Conservation (phyloP, 2,888 invertebrate genomes). For the Papilio elwesi region DNA sequence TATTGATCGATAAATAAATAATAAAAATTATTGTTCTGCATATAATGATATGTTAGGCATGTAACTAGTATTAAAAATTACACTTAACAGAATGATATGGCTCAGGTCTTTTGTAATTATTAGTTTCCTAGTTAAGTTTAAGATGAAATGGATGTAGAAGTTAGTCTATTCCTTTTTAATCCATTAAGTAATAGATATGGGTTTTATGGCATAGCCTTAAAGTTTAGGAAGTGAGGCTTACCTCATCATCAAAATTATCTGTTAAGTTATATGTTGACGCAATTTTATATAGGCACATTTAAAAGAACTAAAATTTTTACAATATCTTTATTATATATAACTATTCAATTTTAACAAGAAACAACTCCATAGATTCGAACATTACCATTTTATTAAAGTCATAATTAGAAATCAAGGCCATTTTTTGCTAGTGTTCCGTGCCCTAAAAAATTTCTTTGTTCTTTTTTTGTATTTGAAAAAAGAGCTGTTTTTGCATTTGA, state of each 20-base stretch:
- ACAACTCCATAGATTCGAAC: neutral
- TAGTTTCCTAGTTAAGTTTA: too few species aligned
- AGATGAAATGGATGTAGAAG: neutral
- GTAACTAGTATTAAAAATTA: too few species aligned
- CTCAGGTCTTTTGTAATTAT: too few species aligned
- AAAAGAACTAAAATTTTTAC: neutral
- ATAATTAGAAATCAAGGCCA: conserved; percentile 28
- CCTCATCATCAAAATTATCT: neutral
- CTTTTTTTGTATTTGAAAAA: conserved; percentile 6
- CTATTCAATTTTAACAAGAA: neutral
- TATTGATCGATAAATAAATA: too few species aligned
- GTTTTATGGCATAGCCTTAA: too few species aligned
- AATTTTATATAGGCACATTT: neutral
- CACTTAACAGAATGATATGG: too few species aligned
- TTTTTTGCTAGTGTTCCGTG: conserved; percentile 26
- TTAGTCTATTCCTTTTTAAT: neutral
- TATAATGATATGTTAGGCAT: too few species aligned
- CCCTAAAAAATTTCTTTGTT: conserved; percentile 19
- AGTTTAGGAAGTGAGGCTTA: too few species aligned
- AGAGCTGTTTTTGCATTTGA: neutral
- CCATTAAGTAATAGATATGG: too few species aligned
- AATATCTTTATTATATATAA: neutral
- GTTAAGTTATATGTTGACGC: neutral
- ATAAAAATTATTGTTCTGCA: too few species aligned
- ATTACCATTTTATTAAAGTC: neutral